Conservation (phyloP, 2,797 vertebrate genomes). For the Merluccius polli region DNA sequence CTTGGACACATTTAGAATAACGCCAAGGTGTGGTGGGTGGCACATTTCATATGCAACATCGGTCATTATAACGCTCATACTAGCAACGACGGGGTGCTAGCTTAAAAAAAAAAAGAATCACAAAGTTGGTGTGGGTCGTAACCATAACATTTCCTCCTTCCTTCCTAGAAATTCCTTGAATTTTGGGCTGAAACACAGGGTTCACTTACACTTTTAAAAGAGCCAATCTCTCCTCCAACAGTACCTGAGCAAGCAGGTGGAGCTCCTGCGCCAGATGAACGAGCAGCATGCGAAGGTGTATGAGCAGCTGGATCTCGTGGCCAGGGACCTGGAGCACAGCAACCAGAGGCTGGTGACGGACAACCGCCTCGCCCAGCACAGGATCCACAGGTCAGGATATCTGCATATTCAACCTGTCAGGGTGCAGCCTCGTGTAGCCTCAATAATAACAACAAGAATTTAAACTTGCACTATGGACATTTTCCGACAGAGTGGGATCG, state of each 20-base stretch:
- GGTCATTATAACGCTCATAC: too few relatives aligned
- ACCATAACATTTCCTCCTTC: neutral
- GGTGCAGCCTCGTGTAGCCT: neutral
- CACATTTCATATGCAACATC: too few relatives aligned
- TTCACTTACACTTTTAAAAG: neutral
- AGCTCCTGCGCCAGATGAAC: constrained; percentile 90
- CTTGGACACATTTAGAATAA: too few relatives aligned
- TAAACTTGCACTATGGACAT: neutral
- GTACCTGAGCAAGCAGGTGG: constrained; percentile 87
- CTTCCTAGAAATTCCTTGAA: neutral
- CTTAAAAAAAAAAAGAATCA: too few relatives aligned
- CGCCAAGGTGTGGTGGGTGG: too few relatives aligned
- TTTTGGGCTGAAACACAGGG: constrained; percentile 16
- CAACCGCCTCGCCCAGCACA: constrained; percentile 84
- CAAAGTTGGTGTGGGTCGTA: too few relatives aligned
- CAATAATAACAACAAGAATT: neutral
- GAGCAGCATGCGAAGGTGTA: constrained; percentile 95
- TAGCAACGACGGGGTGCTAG: too few relatives aligned
- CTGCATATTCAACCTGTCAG: neutral
- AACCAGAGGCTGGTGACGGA: constrained; percentile 86
- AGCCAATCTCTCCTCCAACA: constrained; percentile 29
- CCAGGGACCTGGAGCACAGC: constrained; percentile 86
- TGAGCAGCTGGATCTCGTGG: constrained; percentile 87
- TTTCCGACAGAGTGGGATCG: too few relatives aligned
- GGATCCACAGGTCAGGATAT: constrained; percentile 80